Conservation (phyloP, 2,888 invertebrate species). For the Busseola fusca region DNA sequence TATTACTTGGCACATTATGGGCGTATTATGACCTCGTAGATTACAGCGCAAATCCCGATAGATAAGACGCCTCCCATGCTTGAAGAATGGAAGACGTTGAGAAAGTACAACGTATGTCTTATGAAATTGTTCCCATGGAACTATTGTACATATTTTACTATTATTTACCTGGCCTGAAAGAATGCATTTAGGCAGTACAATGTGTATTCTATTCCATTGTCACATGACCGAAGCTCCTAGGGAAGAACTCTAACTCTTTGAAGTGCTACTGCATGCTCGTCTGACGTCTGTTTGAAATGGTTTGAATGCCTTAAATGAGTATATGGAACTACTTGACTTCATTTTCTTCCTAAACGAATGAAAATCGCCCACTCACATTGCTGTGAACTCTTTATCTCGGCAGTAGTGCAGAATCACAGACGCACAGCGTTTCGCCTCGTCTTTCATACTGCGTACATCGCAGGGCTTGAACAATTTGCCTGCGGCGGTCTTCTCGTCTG, state of each 20-base stretch:
- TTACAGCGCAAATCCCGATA: conserved; percentile 61
- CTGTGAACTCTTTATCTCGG: not conserved
- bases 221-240: too few relatives aligned
- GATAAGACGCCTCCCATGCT: conserved; percentile 53
- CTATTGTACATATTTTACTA: not conserved
- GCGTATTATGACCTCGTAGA: conserved; percentile 63
- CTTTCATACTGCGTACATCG: too few relatives aligned
- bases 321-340: not conserved
- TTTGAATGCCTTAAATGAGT: not conserved
- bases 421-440: too few relatives aligned
- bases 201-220: not conserved
- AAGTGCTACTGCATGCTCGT: not conserved
- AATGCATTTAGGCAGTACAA: not conserved
- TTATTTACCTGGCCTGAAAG: not conserved
- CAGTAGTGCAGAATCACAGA: not conserved
- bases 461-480: too few relatives aligned
- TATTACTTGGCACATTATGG: conserved; percentile 75
- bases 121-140: conserved; percentile 40
- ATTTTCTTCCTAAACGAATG: not conserved
- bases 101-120: conserved; percentile 8
- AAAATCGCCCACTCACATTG: not conserved
- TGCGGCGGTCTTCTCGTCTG: too few relatives aligned
- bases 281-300: not conserved
- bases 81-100: conserved; percentile 43
- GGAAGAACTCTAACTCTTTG: not conserved